Evolutionary conservation across 2,888 invertebrate species (phyloP).

Genomic region (Ctena decussata): DNA sequence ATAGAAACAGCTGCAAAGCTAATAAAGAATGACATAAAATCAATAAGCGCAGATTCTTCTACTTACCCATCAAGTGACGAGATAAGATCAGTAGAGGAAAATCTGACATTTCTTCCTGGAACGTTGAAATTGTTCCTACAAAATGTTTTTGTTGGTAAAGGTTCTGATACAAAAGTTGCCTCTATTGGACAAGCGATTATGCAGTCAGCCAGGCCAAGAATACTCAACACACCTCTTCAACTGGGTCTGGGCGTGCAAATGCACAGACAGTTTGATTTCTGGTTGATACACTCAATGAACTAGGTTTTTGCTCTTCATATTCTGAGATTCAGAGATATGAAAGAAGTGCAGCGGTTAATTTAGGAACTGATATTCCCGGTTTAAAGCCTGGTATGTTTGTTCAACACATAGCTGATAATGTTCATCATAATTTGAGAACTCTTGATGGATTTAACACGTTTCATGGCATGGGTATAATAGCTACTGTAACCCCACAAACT

Average conservation of each 20-base stretch:
- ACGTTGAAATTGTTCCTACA: background rate
- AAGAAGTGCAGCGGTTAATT: slow-evolving; percentile 54
- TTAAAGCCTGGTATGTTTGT: slow-evolving; percentile 35
- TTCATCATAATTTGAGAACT: slow-evolving; percentile 72
- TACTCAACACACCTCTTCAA: slow-evolving; percentile 57
- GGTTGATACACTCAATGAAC: slow-evolving; percentile 59
- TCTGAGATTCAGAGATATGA: slow-evolving; percentile 65
- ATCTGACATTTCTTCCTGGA: background rate
- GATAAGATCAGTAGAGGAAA: background rate
- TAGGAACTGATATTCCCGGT: slow-evolving; percentile 39
- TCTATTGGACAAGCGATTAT: slow-evolving; percentile 67
- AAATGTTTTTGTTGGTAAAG: background rate
- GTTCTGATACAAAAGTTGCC: slow-evolving; percentile 31
- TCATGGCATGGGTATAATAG: slow-evolving; percentile 76
- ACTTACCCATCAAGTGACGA: slow-evolving; percentile 6
- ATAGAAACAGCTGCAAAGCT: slow-evolving; percentile 59
- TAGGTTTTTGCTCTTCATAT: slow-evolving; percentile 67
- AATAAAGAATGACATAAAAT: slow-evolving; percentile 61
- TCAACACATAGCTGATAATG: slow-evolving; percentile 73
- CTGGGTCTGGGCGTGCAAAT: slow-evolving; percentile 61
- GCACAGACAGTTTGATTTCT: slow-evolving; percentile 61
- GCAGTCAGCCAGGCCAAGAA: slow-evolving; percentile 57
- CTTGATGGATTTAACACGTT: slow-evolving; percentile 72
- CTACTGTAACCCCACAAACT: slow-evolving; percentile 59
- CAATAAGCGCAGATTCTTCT: background rate